Base-by-base conservation (phyloP, 1,140 invertebrate species). In the Papilio polyxenes region DNA sequence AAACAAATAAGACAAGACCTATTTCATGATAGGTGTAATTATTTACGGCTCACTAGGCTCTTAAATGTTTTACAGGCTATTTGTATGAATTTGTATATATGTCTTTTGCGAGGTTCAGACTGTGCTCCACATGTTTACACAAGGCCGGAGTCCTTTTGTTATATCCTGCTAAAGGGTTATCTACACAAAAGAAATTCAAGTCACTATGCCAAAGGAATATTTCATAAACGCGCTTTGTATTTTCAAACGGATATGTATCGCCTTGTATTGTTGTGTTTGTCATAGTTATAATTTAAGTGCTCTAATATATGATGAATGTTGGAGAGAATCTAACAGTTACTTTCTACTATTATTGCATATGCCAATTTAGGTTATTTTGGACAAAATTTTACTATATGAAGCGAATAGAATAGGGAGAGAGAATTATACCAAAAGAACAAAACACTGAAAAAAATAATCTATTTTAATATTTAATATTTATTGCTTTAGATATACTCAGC, bases 201-300 rank as follows among this genome's bases (percentile, higher is more conserved):
- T 78, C 76, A 78, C 76, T 78, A 56, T 59, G 76, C 31, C 76
- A 78, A 78, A 78, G 76, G 76, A 78, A 78, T 78, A 78, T 78
- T 78, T 78, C 37, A 78, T 49, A 77, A n/a, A 40, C 51, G 3
- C 49, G 76, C 76, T 53, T 78, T 56, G 31, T 56, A 78, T 23
- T 78, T 78, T 62, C 20, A 56, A 78, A 37, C 31, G 49, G 9
- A 51, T 49, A 51, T 20, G 20, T 53, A 53, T 51, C 48, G 49
- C 75, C 20, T 31, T 11, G 48, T 20, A 31, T 75, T 31, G 75
- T 51, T 51, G 13, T 76, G 20, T 76, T 53, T 53, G 44, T 31
- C 7, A 31, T 76, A 20, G 31, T 62, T 62, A 20, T 20, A 20
- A 9, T 31, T 53, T 56, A 56, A 56, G 53, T 56, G 53, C 17